A percentile compares a stretch with the other conserved stretches of the same genome.
phyloP scores from a whole-genome alignment of 2,113 vertebrate genomes.

The Daphoenositta chrysoptera region DNA sequence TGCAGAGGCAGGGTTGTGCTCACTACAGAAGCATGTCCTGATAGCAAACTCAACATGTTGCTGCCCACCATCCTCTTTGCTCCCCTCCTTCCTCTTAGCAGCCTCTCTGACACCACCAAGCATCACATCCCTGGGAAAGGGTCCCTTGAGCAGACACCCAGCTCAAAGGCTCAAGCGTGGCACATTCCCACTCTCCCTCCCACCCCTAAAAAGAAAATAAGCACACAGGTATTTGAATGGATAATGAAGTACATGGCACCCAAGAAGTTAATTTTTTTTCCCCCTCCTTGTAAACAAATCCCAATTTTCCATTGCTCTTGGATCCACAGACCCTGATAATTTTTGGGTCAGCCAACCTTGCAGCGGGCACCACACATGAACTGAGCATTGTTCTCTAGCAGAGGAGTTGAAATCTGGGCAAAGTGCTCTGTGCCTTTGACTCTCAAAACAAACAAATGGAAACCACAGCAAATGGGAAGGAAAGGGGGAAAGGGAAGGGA shows the following conservation, averaged over 20 bases:
- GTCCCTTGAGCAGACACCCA: neutral
- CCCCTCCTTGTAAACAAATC: neutral
- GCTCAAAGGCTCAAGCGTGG: neutral
- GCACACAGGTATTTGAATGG: neutral
- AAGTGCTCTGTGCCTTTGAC: constrained; percentile 35
- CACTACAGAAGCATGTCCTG: neutral
- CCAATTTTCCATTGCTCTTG: neutral
- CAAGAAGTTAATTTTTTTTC: neutral
- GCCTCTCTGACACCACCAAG: neutral
- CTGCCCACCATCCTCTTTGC: neutral
- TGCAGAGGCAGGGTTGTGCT: neutral
- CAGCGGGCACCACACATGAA: neutral
- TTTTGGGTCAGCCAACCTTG: neutral
- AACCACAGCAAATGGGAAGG: constrained; percentile 15
- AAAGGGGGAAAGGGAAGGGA: neutral
- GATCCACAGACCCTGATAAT: accelerated
- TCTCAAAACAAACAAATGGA: constrained; percentile 15
- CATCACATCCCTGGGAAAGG: neutral
- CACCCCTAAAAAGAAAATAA: neutral
- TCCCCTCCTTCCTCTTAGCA: neutral
- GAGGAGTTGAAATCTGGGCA: neutral
- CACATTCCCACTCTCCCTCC: neutral
- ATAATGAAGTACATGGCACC: neutral
- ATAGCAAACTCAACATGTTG: neutral
- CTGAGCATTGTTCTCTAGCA: neutral